phyloP scores from a whole-genome alignment of 53 echinoderm and acorn worm genomes.

The Echinometra lucunter region DNA sequence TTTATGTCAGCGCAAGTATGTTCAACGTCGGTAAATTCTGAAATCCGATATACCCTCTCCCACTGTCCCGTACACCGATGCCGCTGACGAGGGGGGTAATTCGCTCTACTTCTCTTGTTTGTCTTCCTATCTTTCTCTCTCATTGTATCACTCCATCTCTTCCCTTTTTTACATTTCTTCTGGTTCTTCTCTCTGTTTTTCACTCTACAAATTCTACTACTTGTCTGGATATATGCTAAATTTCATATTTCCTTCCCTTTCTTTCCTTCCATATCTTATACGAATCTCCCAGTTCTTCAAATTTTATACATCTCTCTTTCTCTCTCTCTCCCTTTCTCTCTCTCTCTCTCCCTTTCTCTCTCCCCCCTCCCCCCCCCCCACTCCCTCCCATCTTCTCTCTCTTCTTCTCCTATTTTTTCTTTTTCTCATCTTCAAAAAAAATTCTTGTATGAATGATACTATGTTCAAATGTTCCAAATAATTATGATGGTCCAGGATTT shows the following conservation, averaged over 20 bases:
- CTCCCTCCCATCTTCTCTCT: not conserved
- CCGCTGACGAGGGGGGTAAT: not conserved
- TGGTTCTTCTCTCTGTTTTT: not conserved
- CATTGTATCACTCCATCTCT: too few species aligned
- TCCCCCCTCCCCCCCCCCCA: not conserved
- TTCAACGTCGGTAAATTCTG: constrained; percentile 51
- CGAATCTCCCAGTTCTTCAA: not conserved
- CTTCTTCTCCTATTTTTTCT: not conserved
- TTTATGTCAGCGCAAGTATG: constrained; percentile 57
- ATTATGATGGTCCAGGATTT: too few species aligned
- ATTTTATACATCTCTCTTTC: not conserved
- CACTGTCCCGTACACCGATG: not conserved
- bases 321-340: not conserved
- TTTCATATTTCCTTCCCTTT: not conserved
- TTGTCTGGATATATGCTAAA: not conserved
- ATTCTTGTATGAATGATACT: too few species aligned
- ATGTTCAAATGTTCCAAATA: too few species aligned
- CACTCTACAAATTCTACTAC: not conserved
- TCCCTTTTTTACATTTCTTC: not conserved
- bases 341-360: not conserved
- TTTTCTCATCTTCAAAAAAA: too few species aligned
- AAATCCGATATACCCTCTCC: constrained; percentile 54
- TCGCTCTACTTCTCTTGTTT: constrained; percentile 2
- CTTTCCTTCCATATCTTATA: not conserved
- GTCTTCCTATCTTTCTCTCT: not conserved